Evolutionary conservation across 2,888 invertebrate species (phyloP), one percentile per base, ranked within the genome.

Genomic region (Microchrysa polita): DNA sequence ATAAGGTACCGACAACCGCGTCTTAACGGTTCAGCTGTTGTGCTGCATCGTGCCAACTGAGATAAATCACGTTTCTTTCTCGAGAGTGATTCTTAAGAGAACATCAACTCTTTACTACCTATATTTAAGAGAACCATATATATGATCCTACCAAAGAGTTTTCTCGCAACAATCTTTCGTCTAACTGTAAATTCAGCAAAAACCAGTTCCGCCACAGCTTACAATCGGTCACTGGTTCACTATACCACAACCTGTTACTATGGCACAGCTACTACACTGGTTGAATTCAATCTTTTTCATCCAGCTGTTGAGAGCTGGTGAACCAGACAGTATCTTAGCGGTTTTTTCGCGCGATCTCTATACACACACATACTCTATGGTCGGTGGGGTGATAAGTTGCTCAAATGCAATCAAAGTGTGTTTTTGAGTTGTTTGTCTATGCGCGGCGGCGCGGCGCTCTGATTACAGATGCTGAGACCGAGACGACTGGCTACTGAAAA

Each of bases 201-300:
- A 67, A 67, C 67, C 55, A 55, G 69, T 55, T 69, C 20, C n/a
- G 27, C 10, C 16, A 53, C n/a, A 59, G 74, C 40, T 74, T 67
- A 53, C 53, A 67, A 72, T 72, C 72, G 67, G 55, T 72, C 73
- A 73, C 61, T 67, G 57, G 72, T 44, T 72, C 67, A 67, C 67
- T 74, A 34, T 72, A 74, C n/a, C n/a, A 52, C 67, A 34, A 44
- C 40, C 42, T 14, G 55, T 20, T 34, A 9, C 12, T 40, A n/a
- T n/a, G n/a, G n/a, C n/a, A n/a, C n/a, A 7, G 27, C 16, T 14
- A 42, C 10, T 74, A 74, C 74, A 74, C 74, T 74, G 74, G n/a
- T 67, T 72, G 72, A 74, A 74, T 44, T 23, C 18, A 34, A 34
- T 7, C 7, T 34, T 34, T 34, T 34, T 34, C 7, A 5, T 34